phyloP scores from a whole-genome alignment of 2,113 vertebrate species.

The Vireo altiloquus region DNA sequence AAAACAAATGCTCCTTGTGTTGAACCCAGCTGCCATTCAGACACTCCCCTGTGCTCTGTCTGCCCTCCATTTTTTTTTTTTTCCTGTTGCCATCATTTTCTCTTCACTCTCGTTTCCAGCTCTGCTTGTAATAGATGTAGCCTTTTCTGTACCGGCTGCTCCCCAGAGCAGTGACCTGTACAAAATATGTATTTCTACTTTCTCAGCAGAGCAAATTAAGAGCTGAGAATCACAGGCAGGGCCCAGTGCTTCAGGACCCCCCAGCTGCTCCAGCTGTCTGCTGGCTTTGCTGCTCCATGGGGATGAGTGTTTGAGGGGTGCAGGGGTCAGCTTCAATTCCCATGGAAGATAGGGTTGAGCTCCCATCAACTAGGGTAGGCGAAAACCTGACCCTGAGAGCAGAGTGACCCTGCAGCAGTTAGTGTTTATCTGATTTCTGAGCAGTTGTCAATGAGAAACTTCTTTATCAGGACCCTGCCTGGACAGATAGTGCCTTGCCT shows the following conservation, averaged over 20 bases:
- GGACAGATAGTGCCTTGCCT: not conserved
- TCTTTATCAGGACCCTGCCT: not conserved
- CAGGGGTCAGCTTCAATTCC: not conserved
- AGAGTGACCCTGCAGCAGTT: not conserved
- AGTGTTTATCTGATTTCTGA: not conserved
- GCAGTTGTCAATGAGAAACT: not conserved
- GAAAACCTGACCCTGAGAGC: not conserved
- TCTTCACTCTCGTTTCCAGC: not conserved
- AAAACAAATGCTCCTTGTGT: not conserved
- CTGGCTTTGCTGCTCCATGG: not conserved
- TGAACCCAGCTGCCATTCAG: not conserved
- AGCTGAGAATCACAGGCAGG: not conserved
- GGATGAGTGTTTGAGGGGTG: not conserved
- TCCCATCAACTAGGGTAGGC: not conserved
- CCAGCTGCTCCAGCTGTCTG: not conserved
- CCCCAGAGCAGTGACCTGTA: not conserved
- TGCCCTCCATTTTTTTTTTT: not conserved
- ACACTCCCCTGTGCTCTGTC: not conserved
- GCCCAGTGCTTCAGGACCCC: rapidly evolving
- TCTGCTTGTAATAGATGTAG: not conserved
- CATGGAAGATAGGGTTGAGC: rapidly evolving
- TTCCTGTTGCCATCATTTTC: not conserved
- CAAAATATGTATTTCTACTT: not conserved
- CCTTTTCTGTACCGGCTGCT: not conserved
- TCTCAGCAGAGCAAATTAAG: not conserved